A percentile compares a stretch with the other conserved stretches of the same genome.
Evolutionary conservation across 2,797 vertebrate genomes (phyloP).

Genomic region (Phrynocephalus vlangalii): DNA sequence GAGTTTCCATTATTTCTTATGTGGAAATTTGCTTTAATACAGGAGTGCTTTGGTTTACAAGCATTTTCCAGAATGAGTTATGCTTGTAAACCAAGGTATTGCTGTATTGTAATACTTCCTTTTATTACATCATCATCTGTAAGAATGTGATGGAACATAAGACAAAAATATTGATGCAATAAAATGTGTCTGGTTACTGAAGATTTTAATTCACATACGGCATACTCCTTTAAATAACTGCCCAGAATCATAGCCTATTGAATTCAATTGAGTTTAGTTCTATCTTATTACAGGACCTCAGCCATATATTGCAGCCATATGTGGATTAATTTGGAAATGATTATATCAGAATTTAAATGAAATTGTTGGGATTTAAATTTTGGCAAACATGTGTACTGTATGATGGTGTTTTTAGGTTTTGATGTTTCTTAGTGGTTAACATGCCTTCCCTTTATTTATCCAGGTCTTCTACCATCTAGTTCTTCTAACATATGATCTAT

Average conservation of each 20-base stretch:
- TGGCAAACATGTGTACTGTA: neutral
- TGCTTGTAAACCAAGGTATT: no score
- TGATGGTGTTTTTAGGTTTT: neutral
- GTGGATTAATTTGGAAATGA: neutral
- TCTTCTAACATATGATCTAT: slow-evolving; percentile 16
- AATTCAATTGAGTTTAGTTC: neutral
- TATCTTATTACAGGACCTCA: neutral
- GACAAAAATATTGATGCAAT: neutral
- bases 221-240: no score
- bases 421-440: no score
- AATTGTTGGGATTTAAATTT: neutral
- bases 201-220: no score
- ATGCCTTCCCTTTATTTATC: neutral
- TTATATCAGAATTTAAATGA: neutral
- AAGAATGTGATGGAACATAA: neutral
- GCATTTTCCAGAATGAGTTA: no score
- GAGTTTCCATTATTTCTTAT: no score
- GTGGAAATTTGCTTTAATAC: no score
- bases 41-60: no score
- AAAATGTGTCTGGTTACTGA: no score
- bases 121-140: neutral
- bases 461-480: no score
- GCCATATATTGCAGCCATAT: neutral
- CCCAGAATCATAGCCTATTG: no score
- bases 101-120: neutral